These are phyloP conservation scores for Drosophila nasuta DNA, from an alignment of 1,140 invertebrate genomes.

Conservation along the genomic window DNA sequence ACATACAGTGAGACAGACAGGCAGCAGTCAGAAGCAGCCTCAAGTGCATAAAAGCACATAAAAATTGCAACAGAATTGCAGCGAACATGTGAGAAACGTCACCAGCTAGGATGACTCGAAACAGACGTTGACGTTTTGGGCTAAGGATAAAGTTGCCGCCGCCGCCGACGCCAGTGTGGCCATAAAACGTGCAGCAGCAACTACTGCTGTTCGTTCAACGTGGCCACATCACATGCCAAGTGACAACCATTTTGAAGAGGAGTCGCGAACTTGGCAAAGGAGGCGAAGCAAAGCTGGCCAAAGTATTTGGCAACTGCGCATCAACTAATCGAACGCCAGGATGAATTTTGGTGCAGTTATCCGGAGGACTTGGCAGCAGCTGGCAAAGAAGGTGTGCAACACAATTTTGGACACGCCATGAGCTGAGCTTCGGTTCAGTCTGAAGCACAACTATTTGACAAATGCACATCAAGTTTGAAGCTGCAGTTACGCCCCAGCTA, in stretches of 20 bases:
- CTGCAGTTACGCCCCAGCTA: slow-evolving; percentile 4
- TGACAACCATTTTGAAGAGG: slow-evolving; percentile 50
- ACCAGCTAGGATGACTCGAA: slow-evolving; percentile 53
- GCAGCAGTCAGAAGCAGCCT: slow-evolving; percentile 14
- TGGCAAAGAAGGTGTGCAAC: slow-evolving; percentile 38
- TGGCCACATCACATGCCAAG: slow-evolving; percentile 55
- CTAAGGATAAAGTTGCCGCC: slow-evolving; percentile 67
- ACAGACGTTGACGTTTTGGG: slow-evolving; percentile 68
- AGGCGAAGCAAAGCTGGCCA: background rate
- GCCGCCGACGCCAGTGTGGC: slow-evolving; percentile 34
- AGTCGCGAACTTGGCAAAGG: background rate
- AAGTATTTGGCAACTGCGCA: slow-evolving; percentile 43
- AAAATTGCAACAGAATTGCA: slow-evolving; percentile 74
- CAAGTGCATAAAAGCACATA: slow-evolving; percentile 69
- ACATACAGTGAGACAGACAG: background rate
- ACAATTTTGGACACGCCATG: slow-evolving; percentile 10
- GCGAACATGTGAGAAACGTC: slow-evolving; percentile 65
- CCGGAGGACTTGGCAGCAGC: slow-evolving; percentile 6
- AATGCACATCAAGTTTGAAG: slow-evolving; percentile 47
- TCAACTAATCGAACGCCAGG: slow-evolving; percentile 76
- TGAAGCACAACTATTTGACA: slow-evolving; percentile 56
- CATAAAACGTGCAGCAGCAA: slow-evolving; percentile 69
- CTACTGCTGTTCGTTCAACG: slow-evolving; percentile 6
- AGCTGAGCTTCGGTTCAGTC: slow-evolving; percentile 5
- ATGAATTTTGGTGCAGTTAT: slow-evolving; percentile 40